A percentile compares a stretch with the other conserved stretches of the same genome.
Conservation (phyloP, 1,140 invertebrate species). For the Stenopsyche tienmushanensis region DNA sequence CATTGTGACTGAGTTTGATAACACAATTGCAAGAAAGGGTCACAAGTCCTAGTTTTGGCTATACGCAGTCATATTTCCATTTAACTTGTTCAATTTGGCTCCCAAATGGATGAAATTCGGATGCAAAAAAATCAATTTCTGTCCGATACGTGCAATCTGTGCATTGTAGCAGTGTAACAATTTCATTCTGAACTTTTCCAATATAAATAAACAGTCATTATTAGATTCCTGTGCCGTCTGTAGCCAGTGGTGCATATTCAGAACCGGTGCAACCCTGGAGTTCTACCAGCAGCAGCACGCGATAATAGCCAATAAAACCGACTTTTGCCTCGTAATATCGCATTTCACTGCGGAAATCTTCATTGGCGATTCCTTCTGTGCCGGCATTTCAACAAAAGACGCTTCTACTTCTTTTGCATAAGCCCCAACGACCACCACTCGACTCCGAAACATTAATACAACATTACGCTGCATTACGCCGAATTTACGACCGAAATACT, state of each 20-base stretch:
- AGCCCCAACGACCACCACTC: too few species aligned
- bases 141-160: background rate
- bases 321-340: background rate
- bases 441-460: too few species aligned
- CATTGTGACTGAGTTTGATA: too few species aligned
- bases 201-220: conserved; percentile 10
- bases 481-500: too few species aligned
- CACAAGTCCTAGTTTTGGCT: too few species aligned
- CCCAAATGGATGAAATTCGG: too few species aligned
- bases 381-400: too few species aligned
- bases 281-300: background rate
- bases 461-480: too few species aligned
- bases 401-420: too few species aligned
- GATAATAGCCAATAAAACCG: conserved; percentile 1
- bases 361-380: background rate
- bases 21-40: too few species aligned
- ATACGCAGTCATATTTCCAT: background rate
- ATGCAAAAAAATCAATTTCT: conserved; percentile 4
- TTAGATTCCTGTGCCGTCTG: background rate
- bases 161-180: background rate
- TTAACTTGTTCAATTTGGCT: background rate
- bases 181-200: conserved; percentile 5
- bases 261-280: background rate
- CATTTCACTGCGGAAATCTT: conserved; percentile 2
- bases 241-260: too few species aligned